phyloP scores from a whole-genome alignment of 2,113 vertebrate species.

The Leptobrachium ailaonicum region DNA sequence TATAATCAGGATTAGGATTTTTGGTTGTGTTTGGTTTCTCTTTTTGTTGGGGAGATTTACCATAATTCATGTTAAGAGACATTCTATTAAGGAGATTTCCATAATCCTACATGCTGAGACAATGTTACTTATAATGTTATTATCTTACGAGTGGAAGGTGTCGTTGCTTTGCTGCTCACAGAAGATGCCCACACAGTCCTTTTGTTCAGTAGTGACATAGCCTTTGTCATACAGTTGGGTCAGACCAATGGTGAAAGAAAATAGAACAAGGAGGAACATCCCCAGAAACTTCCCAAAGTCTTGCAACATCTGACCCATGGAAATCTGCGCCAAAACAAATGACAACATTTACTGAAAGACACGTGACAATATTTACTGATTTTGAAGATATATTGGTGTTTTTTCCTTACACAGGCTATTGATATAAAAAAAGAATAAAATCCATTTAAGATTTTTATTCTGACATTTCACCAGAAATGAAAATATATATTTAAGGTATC shows the following conservation, averaged over 20 bases:
- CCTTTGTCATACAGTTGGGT: conserved; percentile 93
- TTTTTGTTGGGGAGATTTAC: too few species aligned
- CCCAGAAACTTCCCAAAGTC: conserved; percentile 98
- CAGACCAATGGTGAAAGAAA: conserved; percentile 96
- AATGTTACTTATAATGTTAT: background rate
- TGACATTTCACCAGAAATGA: too few species aligned
- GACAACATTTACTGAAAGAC: background rate
- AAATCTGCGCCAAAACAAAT: conserved; percentile 76
- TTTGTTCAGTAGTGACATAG: conserved; percentile 66
- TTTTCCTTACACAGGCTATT: background rate
- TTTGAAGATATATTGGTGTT: background rate
- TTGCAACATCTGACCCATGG: conserved; percentile 98
- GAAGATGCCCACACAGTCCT: conserved; percentile 91
- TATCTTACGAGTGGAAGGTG: conserved; percentile 90
- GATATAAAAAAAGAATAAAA: too few species aligned
- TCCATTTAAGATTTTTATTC: too few species aligned
- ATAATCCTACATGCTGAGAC: too few species aligned
- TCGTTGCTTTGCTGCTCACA: conserved; percentile 93
- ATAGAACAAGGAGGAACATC: conserved; percentile 94
- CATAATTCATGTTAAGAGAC: too few species aligned
- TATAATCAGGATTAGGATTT: too few species aligned
- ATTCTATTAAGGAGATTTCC: too few species aligned
- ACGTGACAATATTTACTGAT: too few species aligned
- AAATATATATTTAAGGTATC: too few species aligned
- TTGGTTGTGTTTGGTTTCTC: too few species aligned